Evolutionary conservation across 2,113 vertebrate species (phyloP).

Genomic region (Takifugu flavidus): DNA sequence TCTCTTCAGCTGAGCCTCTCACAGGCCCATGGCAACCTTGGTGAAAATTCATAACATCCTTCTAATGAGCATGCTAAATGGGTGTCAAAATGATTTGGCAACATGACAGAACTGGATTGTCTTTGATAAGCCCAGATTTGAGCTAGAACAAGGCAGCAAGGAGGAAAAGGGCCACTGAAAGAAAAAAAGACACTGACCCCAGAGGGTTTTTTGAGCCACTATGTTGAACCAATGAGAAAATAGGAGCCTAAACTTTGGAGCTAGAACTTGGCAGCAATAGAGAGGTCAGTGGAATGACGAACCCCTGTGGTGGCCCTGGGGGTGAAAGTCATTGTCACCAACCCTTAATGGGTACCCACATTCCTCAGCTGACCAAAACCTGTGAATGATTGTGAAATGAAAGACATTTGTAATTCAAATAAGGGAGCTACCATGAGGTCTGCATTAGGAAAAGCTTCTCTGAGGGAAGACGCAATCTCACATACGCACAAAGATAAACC

Average conservation of each 20-base stretch:
- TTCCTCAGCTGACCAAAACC: slow-evolving; percentile 69
- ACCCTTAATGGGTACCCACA: slow-evolving; percentile 60
- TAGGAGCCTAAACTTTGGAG: slow-evolving; percentile 13
- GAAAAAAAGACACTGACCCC: slow-evolving; percentile 53
- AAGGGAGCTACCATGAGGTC: slow-evolving; percentile 52
- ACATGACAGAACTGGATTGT: slow-evolving; percentile 67
- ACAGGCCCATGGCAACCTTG: slow-evolving; percentile 64
- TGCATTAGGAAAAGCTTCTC: slow-evolving; percentile 43
- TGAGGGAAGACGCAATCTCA: slow-evolving; percentile 52
- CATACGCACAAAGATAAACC: slow-evolving; percentile 49
- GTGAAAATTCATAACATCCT: slow-evolving; percentile 79
- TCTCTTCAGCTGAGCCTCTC: slow-evolving; percentile 35
- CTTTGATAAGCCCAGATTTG: slow-evolving; percentile 64
- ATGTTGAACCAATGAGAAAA: slow-evolving; percentile 51
- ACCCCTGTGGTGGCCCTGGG: slow-evolving; percentile 52
- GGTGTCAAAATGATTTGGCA: slow-evolving; percentile 73
- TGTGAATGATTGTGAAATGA: slow-evolving; percentile 61
- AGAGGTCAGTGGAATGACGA: slow-evolving; percentile 59
- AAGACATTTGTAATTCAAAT: slow-evolving; percentile 75
- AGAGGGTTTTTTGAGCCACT: slow-evolving; percentile 31
- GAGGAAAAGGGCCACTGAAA: slow-evolving; percentile 41
- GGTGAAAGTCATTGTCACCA: slow-evolving; percentile 70
- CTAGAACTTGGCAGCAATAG: slow-evolving; percentile 35
- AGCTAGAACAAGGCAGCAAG: slow-evolving; percentile 52
- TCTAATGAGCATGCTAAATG: slow-evolving; percentile 75